Conservation (phyloP, 2,797 vertebrate species). For the Artibeus lituratus region DNA sequence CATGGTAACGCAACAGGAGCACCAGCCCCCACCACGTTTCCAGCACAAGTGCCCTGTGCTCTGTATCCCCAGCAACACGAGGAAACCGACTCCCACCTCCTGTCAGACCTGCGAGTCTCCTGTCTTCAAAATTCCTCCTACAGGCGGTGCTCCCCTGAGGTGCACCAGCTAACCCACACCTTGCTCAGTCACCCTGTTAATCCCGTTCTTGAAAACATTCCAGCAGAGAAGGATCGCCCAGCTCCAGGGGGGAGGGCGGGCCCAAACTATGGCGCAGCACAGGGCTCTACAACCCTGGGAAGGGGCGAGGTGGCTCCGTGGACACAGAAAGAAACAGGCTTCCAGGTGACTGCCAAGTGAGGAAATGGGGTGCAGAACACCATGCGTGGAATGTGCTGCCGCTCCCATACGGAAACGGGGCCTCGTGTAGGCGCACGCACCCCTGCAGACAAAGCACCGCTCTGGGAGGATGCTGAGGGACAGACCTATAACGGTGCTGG, state of each 20-base stretch:
- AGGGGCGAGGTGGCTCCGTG: too few species aligned
- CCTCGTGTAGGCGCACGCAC: fast-evolving
- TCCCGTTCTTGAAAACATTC: background rate
- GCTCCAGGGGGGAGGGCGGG: fast-evolving
- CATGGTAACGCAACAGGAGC: background rate
- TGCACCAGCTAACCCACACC: background rate
- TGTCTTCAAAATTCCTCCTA: background rate
- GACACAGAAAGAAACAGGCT: too few species aligned
- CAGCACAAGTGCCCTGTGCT: background rate
- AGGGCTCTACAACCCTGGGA: too few species aligned
- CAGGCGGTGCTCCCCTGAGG: fast-evolving
- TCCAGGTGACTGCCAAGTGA: background rate
- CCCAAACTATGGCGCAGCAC: too few species aligned
- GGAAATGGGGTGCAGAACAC: background rate
- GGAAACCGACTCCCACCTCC: background rate
- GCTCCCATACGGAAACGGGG: background rate
- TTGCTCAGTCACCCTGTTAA: background rate
- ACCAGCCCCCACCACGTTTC: background rate
- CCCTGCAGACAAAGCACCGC: fast-evolving
- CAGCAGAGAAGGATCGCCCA: background rate
- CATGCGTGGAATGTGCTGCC: fast-evolving
- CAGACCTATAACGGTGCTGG: fast-evolving
- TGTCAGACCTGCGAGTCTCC: constrained; percentile 32
- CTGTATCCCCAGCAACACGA: background rate
- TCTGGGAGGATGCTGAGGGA: background rate